Evolutionary conservation across 2,797 vertebrate genomes (phyloP), one percentile per base, ranked within the genome.

Genomic region (Balearica regulorum): DNA sequence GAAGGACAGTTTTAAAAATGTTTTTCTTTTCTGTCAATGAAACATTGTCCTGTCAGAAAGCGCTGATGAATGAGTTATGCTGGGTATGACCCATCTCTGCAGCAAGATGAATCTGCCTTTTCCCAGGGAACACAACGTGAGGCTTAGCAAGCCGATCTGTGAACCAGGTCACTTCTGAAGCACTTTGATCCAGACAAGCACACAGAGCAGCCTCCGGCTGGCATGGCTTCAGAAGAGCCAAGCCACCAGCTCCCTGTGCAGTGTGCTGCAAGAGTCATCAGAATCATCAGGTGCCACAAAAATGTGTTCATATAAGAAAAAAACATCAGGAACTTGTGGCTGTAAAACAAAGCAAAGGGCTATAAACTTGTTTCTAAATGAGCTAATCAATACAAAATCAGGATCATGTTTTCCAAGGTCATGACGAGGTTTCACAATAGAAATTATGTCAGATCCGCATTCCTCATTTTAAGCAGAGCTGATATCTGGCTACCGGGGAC

Each of bases 141-240:
- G 61, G 28, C 20, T 89, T 35, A 73, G 68, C 0, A 0, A 87
- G 55, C 29, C 1, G 2, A 31, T 29, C 64, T 6, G 3, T 46
- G 75, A 72, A 33, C 11, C 18, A 39, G n/a, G 28, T 41, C 69
- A 28, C 13, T 48, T 65, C 71, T 64, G 53, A 54, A 85, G 75
- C 55, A 35, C 43, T 58, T 76, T 4, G 11, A 84, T 65, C 55
- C 55, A 81, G 65, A 55, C 29, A 41, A 51, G 39, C 33, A 70
- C 0, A 0, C 46, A 62, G 22, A 82, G 41, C 22, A 82, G 24
- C 51, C 58, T 71, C 39, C 0, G 1, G 44, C 12, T 55, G 31
- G 53, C 25, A n/a, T 0, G 0, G 26, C 51, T 89, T 78, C 73
- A 78, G 73, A 68, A 62, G 18, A 87, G n/a, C 13, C 3, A 4